These are phyloP conservation scores for Cnemophilus loriae DNA, from an alignment of 2,113 vertebrate species.

Conservation along the genomic window DNA sequence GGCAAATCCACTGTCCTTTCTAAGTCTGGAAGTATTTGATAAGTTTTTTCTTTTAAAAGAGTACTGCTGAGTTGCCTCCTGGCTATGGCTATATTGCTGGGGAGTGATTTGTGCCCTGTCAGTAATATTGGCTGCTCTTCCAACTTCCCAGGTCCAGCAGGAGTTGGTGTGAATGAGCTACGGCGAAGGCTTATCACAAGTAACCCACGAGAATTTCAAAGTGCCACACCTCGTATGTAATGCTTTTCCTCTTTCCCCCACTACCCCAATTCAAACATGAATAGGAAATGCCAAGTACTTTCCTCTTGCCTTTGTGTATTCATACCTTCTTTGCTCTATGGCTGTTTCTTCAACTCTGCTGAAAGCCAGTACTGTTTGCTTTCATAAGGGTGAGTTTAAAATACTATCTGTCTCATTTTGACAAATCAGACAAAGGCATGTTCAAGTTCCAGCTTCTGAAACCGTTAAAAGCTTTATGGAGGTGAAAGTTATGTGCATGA, in stretches of 20 bases:
- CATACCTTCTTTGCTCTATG: neutral
- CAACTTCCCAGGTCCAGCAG: slow-evolving; percentile 80
- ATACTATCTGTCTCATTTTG: neutral
- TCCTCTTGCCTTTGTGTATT: neutral
- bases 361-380: neutral
- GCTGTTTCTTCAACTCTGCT: neutral
- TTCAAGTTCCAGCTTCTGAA: neutral
- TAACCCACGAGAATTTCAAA: slow-evolving; percentile 82
- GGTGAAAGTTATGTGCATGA: neutral
- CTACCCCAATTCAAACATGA: neutral
- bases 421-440: neutral
- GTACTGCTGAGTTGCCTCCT: neutral
- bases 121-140: neutral
- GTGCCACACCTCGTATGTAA: slow-evolving; percentile 86
- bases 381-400: neutral
- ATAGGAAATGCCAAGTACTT: neutral
- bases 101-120: neutral
- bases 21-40: neutral
- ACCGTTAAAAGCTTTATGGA: neutral
- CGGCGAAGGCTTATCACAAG: slow-evolving; percentile 82
- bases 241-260: neutral
- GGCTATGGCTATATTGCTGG: neutral
- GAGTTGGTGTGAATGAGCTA: slow-evolving; percentile 92
- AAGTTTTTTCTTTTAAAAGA: neutral
- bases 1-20: neutral